A percentile compares a stretch with the other conserved stretches of the same genome.
phyloP scores from a whole-genome alignment of 2,113 vertebrate species.

The Spheniscus mendiculus region DNA sequence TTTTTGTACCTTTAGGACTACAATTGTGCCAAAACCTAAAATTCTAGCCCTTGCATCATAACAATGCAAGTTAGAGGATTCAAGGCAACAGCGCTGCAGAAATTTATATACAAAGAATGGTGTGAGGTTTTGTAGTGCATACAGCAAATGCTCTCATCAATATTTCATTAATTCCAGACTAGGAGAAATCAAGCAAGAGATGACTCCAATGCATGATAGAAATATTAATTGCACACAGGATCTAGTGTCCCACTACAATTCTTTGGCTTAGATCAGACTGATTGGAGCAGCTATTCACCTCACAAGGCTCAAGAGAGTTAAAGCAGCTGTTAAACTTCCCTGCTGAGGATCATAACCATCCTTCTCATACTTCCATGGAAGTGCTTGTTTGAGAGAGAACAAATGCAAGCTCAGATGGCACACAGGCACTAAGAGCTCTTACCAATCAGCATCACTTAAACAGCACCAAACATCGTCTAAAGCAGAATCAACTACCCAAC shows the following conservation, averaged over 20 bases:
- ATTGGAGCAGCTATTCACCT: neutral
- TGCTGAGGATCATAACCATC: neutral
- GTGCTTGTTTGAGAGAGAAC: neutral
- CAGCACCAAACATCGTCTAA: neutral
- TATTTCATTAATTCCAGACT: neutral
- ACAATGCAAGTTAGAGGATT: neutral
- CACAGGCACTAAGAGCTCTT: neutral
- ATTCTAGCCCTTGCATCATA: neutral
- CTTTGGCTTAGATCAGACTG: neutral
- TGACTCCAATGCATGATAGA: neutral
- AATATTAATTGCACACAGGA: neutral
- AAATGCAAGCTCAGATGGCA: neutral
- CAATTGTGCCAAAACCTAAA: neutral
- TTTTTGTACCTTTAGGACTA: neutral
- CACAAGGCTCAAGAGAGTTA: neutral
- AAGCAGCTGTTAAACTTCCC: neutral
- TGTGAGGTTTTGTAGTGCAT: neutral
- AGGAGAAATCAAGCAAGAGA: neutral
- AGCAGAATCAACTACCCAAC: neutral
- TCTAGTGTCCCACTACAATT: neutral
- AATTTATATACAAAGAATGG: rapidly evolving
- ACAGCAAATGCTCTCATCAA: neutral
- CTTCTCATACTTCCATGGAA: neutral
- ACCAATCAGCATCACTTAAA: neutral
- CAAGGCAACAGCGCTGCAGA: neutral